Percentiles rank a stretch among this genome's conserved stretches.
Evolutionary conservation across 2,888 invertebrate genomes (phyloP).

Genomic region (Drosophila merina): DNA sequence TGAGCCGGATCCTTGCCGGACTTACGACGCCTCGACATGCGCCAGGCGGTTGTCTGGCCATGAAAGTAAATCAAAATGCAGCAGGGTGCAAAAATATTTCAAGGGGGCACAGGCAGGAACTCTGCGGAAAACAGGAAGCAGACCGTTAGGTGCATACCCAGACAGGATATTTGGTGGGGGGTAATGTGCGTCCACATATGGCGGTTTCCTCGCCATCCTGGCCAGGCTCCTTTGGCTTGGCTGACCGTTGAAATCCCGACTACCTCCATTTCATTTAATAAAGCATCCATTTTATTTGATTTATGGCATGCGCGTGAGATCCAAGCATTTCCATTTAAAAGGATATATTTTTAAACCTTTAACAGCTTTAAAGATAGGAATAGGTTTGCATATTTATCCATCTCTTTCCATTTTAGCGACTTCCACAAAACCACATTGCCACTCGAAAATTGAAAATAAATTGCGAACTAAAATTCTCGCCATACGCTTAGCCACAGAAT

Average conservation of each 20-base stretch:
- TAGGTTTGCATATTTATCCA: background rate
- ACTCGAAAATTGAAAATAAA: conserved; percentile 65
- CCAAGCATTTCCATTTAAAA: conserved; percentile 44
- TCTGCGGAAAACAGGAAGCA: conserved; percentile 18
- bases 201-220: conserved; percentile 4
- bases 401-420: conserved; percentile 18
- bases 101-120: conserved; percentile 8
- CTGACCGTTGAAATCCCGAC: conserved; percentile 18
- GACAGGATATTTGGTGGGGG: conserved; percentile 21
- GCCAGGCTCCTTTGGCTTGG: background rate
- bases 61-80: conserved; percentile 77
- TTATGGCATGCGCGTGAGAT: conserved; percentile 64
- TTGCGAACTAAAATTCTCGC: conserved; percentile 47
- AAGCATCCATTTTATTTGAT: conserved; percentile 75
- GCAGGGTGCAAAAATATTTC: conserved; percentile 57
- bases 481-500: conserved; percentile 36
- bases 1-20: conserved; percentile 37
- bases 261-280: conserved; percentile 66
- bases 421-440: conserved; percentile 50
- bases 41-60: conserved; percentile 61
- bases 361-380: background rate
- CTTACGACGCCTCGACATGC: conserved; percentile 45
- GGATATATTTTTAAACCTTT: background rate
- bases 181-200: conserved; percentile 41
- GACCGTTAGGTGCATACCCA: conserved; percentile 25